A percentile compares a stretch with the other conserved stretches of the same genome.
These are phyloP conservation scores for Borostomias antarcticus DNA, from an alignment of 2,797 vertebrate genomes.

Conservation along the genomic window DNA sequence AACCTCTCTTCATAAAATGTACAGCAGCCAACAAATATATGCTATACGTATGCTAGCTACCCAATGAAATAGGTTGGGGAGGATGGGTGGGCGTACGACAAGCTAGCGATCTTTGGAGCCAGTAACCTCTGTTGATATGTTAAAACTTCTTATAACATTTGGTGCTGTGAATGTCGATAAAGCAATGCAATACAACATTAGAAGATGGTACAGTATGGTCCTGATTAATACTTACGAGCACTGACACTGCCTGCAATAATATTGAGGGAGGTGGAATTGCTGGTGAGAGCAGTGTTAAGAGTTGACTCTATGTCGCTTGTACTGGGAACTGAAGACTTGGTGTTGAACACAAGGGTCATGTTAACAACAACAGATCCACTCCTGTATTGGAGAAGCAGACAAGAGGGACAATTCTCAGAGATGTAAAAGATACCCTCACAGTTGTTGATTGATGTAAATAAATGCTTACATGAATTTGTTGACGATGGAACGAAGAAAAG, in stretches of 20 bases:
- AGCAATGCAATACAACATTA: background rate
- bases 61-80: too few species aligned
- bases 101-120: too few species aligned
- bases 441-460: background rate
- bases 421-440: too few species aligned
- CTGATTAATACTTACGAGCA: slow-evolving; percentile 6
- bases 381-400: slow-evolving; percentile 29
- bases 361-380: slow-evolving; percentile 46
- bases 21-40: too few species aligned
- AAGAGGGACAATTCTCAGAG: background rate
- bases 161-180: too few species aligned
- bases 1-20: too few species aligned
- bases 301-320: background rate
- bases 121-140: too few species aligned
- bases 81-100: too few species aligned
- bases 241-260: slow-evolving; percentile 29
- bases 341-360: slow-evolving; percentile 38
- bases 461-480: slow-evolving; percentile 53
- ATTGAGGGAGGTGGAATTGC: background rate
- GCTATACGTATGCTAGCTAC: too few species aligned
- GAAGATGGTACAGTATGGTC: background rate
- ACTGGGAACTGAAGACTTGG: slow-evolving; percentile 35
- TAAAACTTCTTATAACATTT: too few species aligned
- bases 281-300: background rate
- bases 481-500: slow-evolving; percentile 32